These are phyloP conservation scores for Branchipolynoe longqiensis DNA, from an alignment of 2,888 invertebrate genomes.

Conservation along the genomic window DNA sequence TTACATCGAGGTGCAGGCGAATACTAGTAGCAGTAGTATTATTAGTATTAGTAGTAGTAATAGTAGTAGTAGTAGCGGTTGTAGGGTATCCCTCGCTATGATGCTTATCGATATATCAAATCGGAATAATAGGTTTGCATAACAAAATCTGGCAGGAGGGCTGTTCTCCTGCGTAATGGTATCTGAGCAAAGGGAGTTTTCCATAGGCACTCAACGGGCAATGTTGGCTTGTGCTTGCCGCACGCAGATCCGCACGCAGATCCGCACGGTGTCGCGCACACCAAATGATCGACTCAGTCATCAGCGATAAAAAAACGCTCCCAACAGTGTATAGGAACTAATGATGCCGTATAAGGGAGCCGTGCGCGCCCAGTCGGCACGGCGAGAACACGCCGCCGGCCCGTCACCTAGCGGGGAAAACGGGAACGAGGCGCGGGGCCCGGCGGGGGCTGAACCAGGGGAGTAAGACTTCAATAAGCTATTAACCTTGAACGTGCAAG, in stretches of 20 bases:
- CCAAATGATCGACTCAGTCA: constrained; percentile 5
- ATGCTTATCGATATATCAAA: constrained; percentile 47
- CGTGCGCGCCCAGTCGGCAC: background rate
- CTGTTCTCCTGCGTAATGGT: background rate
- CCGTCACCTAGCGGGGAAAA: too few species aligned
- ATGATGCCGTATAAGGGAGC: background rate
- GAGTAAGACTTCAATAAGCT: constrained; percentile 50
- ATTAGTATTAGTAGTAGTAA: background rate
- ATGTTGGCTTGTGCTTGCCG: constrained; percentile 30
- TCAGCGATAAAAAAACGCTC: constrained; percentile 19
- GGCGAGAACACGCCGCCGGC: background rate
- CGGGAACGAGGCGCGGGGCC: too few species aligned
- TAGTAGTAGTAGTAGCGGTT: background rate
- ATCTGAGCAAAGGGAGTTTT: constrained; percentile 46
- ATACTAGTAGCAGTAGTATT: background rate
- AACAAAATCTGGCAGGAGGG: constrained; percentile 48
- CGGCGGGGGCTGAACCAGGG: constrained; percentile 22
- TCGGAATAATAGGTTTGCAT: constrained; percentile 53
- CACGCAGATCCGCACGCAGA: background rate
- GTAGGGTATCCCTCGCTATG: background rate
- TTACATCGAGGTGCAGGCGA: constrained; percentile 39
- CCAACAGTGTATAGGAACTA: constrained; percentile 31
- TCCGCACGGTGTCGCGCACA: constrained; percentile 13
- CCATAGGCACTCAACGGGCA: constrained; percentile 55
- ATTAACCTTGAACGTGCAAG: constrained; percentile 33